These are phyloP conservation scores for Siniperca undulata DNA, from an alignment of 2,797 vertebrate species.

Conservation along the genomic window DNA sequence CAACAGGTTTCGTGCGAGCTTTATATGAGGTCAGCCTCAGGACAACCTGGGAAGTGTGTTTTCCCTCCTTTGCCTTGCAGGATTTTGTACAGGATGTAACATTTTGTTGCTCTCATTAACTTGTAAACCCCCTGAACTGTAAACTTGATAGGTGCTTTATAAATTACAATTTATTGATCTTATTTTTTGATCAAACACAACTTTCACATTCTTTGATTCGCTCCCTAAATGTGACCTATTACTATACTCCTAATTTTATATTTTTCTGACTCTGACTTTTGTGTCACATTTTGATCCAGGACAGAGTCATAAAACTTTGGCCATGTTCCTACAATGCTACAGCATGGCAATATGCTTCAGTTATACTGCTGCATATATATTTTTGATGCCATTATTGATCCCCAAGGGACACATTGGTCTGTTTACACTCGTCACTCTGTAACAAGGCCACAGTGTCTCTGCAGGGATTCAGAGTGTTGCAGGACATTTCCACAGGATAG, in stretches of 20 bases:
- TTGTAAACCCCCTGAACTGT: slow-evolving; percentile 1
- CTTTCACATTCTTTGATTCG: not conserved
- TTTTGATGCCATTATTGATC: slow-evolving; percentile 1
- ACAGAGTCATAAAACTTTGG: slow-evolving; percentile 11
- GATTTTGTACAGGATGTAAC: slow-evolving; percentile 43
- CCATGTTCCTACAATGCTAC: not conserved
- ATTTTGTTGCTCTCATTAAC: slow-evolving; percentile 17
- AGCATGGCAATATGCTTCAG: not conserved
- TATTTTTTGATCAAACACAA: not conserved
- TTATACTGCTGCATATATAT: not conserved
- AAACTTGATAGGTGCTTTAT: not conserved
- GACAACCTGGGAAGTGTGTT: slow-evolving; percentile 24
- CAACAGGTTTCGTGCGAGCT: slow-evolving; percentile 53
- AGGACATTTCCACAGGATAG: slow-evolving; percentile 64
- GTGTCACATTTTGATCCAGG: not conserved
- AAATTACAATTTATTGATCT: not conserved
- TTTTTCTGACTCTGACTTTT: not conserved
- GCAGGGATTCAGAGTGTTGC: slow-evolving; percentile 40
- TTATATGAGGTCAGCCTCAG: slow-evolving; percentile 20
- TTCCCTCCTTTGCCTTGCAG: slow-evolving; percentile 16
- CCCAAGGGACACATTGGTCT: not conserved
- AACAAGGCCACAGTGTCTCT: slow-evolving; percentile 40
- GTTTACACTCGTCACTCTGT: not conserved
- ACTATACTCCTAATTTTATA: not conserved
- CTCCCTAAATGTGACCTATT: not conserved